phyloP scores from a whole-genome alignment of 2,113 vertebrate species.

The Onychostoma macrolepis region DNA sequence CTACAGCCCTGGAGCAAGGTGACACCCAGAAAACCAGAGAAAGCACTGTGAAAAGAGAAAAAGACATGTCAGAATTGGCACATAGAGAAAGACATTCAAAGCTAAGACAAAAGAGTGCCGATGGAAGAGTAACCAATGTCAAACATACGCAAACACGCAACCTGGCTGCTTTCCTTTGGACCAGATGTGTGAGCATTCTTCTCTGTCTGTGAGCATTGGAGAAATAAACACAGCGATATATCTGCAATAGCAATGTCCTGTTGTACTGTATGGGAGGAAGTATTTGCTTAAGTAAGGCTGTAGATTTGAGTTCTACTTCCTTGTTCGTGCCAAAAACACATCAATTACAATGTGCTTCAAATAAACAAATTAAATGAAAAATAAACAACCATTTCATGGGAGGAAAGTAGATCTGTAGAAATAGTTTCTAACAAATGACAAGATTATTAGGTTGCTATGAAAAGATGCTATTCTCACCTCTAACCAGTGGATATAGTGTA shows the following conservation, averaged over 20 bases:
- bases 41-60: constrained; percentile 2
- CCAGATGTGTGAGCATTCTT: constrained; percentile 41
- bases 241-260: not conserved
- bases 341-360: not conserved
- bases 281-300: not conserved
- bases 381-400: not conserved
- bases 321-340: not conserved
- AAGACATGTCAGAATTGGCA: not conserved
- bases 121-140: constrained; percentile 41
- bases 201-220: constrained; percentile 34
- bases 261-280: not conserved
- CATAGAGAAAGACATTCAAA: constrained; percentile 31
- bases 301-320: constrained; percentile 1
- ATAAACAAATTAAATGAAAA: constrained; percentile 9
- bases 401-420: not conserved
- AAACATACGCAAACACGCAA: constrained; percentile 23
- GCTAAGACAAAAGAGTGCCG: constrained; percentile 26
- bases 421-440: not conserved
- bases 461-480: not conserved
- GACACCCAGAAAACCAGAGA: constrained; percentile 26
- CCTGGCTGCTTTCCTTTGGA: constrained; percentile 35
- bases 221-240: constrained; percentile 51
- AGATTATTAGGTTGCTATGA: not conserved
- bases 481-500: not conserved
- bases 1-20: constrained; percentile 46